A percentile compares a stretch with the other conserved stretches of the same genome.
Evolutionary conservation across 1,140 invertebrate species (phyloP).

Genomic region (Eulimnadia texana): DNA sequence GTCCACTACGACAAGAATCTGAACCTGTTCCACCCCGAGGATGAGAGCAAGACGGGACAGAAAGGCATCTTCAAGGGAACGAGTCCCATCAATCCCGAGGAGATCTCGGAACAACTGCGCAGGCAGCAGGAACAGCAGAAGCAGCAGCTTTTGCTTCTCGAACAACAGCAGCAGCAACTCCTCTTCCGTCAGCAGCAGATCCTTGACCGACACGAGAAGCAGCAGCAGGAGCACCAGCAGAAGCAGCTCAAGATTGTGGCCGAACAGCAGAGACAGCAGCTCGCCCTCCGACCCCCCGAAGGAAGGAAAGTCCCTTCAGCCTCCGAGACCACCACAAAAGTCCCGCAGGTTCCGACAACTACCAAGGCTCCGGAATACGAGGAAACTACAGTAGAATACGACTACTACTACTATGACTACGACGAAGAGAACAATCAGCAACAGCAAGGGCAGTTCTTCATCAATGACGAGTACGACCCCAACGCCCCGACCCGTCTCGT

Average conservation of each 20-base stretch:
- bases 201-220: background rate
- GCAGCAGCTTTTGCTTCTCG: background rate
- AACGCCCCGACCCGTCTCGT: constrained; percentile 1
- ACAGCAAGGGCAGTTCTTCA: constrained; percentile 11
- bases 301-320: background rate
- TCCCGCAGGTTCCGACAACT: background rate
- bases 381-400: constrained; percentile 10
- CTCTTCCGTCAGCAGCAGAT: constrained; percentile 1
- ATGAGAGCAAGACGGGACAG: background rate
- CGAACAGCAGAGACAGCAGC: constrained; percentile 8
- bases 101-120: constrained; percentile 1
- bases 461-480: constrained; percentile 15
- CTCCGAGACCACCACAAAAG: background rate
- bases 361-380: constrained; percentile 7
- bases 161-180: background rate
- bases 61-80: background rate
- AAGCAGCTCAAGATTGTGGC: constrained; percentile 6
- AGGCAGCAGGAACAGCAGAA: constrained; percentile 7
- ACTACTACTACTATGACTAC: constrained; percentile 16
- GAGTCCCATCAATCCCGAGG: background rate
- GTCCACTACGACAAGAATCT: constrained; percentile 49
- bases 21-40: constrained; percentile 8
- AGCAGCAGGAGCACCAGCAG: constrained; percentile 9
- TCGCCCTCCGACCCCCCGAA: constrained; percentile 2
- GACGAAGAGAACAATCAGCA: background rate